Base-by-base conservation (phyloP, 2,888 invertebrate genomes). In the Ochropleura plecta region DNA sequence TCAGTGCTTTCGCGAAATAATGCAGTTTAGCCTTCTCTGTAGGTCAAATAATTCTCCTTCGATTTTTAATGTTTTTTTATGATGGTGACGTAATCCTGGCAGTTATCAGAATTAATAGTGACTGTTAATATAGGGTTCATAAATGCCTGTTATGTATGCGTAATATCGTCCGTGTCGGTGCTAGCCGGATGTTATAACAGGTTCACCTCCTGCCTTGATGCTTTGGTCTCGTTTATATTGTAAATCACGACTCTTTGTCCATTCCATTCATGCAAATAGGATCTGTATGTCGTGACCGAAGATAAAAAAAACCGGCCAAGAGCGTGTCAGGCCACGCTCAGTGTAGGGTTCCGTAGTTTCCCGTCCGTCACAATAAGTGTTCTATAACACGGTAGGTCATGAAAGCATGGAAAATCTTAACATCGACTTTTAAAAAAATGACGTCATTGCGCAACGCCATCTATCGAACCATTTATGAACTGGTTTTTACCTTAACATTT, bases 141-240 rank as follows among this genome's bases (percentile, higher is more conserved):
- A 79, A 79, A 75, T 72, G 68, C 71, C 66, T 57, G 55, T 68
- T 76, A 70, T 73, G 71, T 79, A 74, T 78, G 79, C 70, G 16
- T 64, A 63, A 73, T 68, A 74, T 76, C 74, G 76, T 73, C 69
- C 66, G 65, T 72, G 81, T 82, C 73, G 68, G 80, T 85, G 86
- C 81, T 81, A 92, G 88, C 93, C 93, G 94, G 95, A 94, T 93
- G 88, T 89, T 88, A 82, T 86, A 89, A 91, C 91, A 89, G 70
- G 91, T 90, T 92, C 92, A 92, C 93, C 93, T 94, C 92, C 88
- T 86, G 85, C 87, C 91, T 92, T 92, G 92, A 83, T 86, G 88
- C 67, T 87, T 83, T 86, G 89, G 85, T 90, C 91, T 90, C 88
- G 85, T 91, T 92, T 88, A 89, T 91, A 88, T 88, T 87, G 87